Base-by-base conservation (phyloP, 2,113 vertebrate genomes). In the Oophaga pumilio region DNA sequence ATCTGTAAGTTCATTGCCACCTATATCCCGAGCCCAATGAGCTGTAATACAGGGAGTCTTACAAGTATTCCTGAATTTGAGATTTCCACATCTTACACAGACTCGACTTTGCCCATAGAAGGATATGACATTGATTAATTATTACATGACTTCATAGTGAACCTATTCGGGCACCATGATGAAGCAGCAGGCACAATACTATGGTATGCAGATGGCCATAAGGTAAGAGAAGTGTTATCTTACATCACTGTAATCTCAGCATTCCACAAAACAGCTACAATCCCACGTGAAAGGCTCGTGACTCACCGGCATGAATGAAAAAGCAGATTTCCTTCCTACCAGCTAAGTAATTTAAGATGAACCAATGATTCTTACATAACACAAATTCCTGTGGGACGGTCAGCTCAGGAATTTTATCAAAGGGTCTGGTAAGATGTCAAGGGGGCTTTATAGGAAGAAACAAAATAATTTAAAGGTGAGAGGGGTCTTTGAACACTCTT, bases 201-300 rank as follows among this genome's bases (percentile, higher is more conserved):
- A 50, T 64, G 79, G 59, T 49, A 82, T 82, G 79, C 20, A 50
- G 18, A 22, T 18, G 13, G 15, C 28, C 17, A 59, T 82, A 33
- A 64, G 79, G 79, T 82, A 82, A 82, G 28, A 82, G 28, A 49
- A 12, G 18, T 82, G 8, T 82, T 64, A 82, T 64, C 79, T 82
- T 64, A 82, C 79, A 82, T 82, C 79, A 82, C 12, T 15, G 18
- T n/a, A 49, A 3, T 82, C 33, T 64, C 26, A 15, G 59, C 33
- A 82, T 82, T 64, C 79, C 79, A n/a, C 43, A 33, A 28, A 62
- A 62, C 28, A 43, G 26, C 59, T 43, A 64, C 77, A 56, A 57
- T 56, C 77, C 60, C 79, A 82, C 79, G 43, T 82, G 79, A 82
- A 73, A 73, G 0, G 17, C 79, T n/a, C 14, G 20, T 64, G 79